Conservation (phyloP, 2,797 vertebrate genomes). For the Steatocranus sp. region DNA sequence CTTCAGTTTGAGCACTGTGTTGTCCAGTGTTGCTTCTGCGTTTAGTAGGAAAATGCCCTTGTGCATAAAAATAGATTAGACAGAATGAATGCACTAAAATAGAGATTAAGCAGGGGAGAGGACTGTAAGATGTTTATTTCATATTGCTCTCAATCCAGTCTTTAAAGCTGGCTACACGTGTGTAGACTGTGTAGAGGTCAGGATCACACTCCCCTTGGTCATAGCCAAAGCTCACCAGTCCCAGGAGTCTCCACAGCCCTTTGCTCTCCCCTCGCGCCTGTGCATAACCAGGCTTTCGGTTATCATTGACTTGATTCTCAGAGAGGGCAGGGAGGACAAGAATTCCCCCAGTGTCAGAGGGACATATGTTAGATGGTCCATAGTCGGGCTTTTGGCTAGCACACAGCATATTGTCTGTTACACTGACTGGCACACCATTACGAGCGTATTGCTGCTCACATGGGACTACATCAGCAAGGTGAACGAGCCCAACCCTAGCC, state of each 20-base stretch:
- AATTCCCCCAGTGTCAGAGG: conserved; percentile 92
- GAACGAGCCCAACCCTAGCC: conserved; percentile 82
- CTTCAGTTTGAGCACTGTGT: conserved; percentile 56
- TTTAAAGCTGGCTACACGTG: conserved; percentile 86
- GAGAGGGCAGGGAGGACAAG: conserved; percentile 78
- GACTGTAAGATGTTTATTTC: conserved; percentile 73
- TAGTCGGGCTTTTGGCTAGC: conserved; percentile 77
- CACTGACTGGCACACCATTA: conserved; percentile 83
- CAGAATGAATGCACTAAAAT: not conserved
- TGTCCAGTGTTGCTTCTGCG: conserved; percentile 72
- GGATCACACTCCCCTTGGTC: conserved; percentile 88
- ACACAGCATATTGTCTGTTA: conserved; percentile 97
- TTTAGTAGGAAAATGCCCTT: conserved; percentile 37
- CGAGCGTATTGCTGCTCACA: conserved; percentile 94
- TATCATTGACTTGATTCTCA: not conserved
- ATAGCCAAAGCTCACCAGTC: conserved; percentile 95
- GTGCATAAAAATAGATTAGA: not conserved
- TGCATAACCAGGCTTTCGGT: conserved; percentile 4
- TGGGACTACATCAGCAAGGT: conserved; percentile 83
- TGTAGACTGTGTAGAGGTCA: conserved; percentile 92
- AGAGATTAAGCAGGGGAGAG: not conserved
- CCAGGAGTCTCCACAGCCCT: conserved; percentile 85
- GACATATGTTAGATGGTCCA: conserved; percentile 86
- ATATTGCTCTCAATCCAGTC: conserved; percentile 94
- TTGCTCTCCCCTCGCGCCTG: conserved; percentile 44